A percentile compares a stretch with the other conserved stretches of the same genome.
phyloP scores from a whole-genome alignment of 2,888 invertebrate species.

The Halictus ligatus region DNA sequence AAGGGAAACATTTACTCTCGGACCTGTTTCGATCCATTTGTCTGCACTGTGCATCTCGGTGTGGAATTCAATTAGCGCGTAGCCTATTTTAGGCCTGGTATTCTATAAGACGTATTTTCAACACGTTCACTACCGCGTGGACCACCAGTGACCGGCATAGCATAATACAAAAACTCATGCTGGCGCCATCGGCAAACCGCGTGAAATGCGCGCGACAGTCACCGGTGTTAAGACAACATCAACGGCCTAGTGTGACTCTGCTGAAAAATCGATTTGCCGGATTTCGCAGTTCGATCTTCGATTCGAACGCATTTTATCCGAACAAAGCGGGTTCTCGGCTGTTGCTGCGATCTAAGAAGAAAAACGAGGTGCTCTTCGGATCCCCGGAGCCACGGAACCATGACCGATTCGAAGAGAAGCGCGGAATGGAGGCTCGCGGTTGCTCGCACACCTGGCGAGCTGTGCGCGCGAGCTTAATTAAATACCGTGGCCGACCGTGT shows the following conservation, averaged over 20 bases:
- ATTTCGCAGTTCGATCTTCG: neutral
- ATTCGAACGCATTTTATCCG: neutral
- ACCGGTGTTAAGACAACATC: too few species aligned
- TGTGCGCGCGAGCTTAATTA: constrained; percentile 34
- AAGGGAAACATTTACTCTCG: neutral
- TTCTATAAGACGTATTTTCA: too few species aligned
- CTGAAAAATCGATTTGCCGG: neutral
- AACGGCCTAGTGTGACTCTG: too few species aligned
- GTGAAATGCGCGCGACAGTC: too few species aligned
- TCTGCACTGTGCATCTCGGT: too few species aligned
- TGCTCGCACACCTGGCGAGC: constrained; percentile 1
- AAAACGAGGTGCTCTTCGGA: neutral
- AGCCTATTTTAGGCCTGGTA: too few species aligned
- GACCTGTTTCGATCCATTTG: too few species aligned
- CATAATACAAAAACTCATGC: too few species aligned
- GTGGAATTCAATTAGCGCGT: too few species aligned
- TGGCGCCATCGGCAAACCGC: too few species aligned
- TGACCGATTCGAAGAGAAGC: neutral
- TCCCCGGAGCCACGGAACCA: neutral
- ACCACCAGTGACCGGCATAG: too few species aligned
- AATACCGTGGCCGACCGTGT: constrained; percentile 21
- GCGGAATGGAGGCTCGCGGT: neutral
- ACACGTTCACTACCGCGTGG: too few species aligned
- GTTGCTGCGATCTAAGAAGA: neutral
- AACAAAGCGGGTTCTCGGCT: constrained; percentile 11